phyloP scores from a whole-genome alignment of 2,113 vertebrate species.

The Datnioides undecimradiatus region DNA sequence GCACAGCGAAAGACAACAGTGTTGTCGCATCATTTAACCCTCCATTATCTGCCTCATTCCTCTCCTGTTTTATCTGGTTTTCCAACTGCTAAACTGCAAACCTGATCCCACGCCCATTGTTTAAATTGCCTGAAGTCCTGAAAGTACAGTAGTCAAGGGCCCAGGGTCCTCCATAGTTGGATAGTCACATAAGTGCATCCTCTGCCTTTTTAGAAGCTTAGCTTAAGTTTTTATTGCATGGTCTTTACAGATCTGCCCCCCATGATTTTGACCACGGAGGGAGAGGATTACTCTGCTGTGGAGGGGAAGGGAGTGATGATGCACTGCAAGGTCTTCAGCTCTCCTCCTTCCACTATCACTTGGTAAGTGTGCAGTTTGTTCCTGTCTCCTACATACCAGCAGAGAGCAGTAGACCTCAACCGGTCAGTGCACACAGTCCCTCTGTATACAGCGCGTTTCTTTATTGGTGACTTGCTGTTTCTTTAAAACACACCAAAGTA shows the following conservation, averaged over 20 bases:
- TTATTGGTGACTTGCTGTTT: neutral
- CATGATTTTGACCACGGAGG: constrained; percentile 89
- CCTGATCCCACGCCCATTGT: neutral
- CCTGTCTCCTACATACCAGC: constrained; percentile 53
- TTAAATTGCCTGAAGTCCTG: neutral
- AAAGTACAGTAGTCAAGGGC: neutral
- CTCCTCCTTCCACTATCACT: constrained; percentile 85
- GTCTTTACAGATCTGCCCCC: constrained; percentile 88
- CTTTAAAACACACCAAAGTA: neutral
- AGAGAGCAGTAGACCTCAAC: constrained; percentile 78
- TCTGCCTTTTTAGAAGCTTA: neutral
- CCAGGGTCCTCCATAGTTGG: neutral
- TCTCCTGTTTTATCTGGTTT: neutral
- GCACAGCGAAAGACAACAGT: neutral
- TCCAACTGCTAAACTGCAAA: neutral
- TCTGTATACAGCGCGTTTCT: neutral
- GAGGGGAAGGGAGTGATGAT: constrained; percentile 86
- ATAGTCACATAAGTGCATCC: neutral
- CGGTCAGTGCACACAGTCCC: neutral
- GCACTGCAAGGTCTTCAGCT: constrained; percentile 92
- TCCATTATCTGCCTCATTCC: neutral
- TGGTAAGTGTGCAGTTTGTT: constrained; percentile 83
- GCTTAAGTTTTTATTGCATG: constrained; percentile 1
- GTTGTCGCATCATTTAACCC: constrained; percentile 13
- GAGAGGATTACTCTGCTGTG: constrained; percentile 87